phyloP scores from a whole-genome alignment of 2,797 vertebrate genomes.

The Acipenser transmontanus region DNA sequence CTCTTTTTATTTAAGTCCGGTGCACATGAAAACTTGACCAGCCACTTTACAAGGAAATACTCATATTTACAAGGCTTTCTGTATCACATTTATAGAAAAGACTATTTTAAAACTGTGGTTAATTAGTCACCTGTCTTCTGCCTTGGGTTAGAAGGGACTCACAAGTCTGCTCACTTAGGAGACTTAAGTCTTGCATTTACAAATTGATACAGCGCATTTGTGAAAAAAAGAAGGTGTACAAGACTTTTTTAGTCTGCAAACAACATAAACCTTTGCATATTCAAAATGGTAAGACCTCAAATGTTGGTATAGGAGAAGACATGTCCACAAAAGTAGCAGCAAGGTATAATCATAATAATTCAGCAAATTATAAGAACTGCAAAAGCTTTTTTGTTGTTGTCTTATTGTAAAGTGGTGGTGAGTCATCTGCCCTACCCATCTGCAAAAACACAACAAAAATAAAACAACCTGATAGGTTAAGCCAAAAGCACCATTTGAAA shows the following conservation, averaged over 20 bases:
- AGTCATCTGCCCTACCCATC: conserved; percentile 10
- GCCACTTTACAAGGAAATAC: conserved; percentile 33
- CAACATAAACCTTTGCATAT: conserved; percentile 3
- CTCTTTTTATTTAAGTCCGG: conserved; percentile 19
- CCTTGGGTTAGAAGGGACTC: conserved; percentile 18
- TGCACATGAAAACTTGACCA: conserved; percentile 32
- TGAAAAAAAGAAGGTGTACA: conserved; percentile 7
- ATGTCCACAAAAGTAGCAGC: conserved; percentile 33
- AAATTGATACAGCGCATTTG: conserved; percentile 34
- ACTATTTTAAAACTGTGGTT: conserved; percentile 35
- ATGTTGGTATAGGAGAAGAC: conserved; percentile 11
- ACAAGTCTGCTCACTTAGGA: neutral
- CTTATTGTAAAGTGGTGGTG: conserved; percentile 16
- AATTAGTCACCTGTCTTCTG: conserved; percentile 15
- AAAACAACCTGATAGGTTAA: conserved; percentile 33
- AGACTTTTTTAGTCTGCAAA: conserved; percentile 16
- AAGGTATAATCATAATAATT: neutral
- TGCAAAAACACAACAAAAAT: conserved; percentile 59
- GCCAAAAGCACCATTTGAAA: conserved; percentile 44
- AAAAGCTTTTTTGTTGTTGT: neutral
- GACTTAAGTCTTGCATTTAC: conserved; percentile 27
- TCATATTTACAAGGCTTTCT: conserved; percentile 42
- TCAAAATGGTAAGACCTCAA: conserved; percentile 12
- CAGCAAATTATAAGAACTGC: conserved; percentile 33
- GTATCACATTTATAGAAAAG: conserved; percentile 26